Percentiles rank a stretch among this genome's conserved stretches.
Conservation (phyloP, 2,797 vertebrate genomes). For the Leptatherina wallacei region DNA sequence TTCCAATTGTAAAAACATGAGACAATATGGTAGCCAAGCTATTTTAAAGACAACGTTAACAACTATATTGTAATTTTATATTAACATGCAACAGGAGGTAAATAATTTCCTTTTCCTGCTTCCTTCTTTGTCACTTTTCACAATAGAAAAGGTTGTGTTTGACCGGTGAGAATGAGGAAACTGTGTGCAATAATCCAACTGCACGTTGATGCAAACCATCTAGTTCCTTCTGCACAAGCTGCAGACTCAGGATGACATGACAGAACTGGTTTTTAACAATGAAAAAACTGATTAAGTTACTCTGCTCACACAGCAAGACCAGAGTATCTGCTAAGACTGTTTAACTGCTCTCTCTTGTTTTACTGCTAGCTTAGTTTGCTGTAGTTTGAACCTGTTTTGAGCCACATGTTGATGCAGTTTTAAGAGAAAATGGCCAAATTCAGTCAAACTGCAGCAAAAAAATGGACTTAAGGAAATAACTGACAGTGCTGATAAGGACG, state of each 20-base stretch:
- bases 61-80: background rate
- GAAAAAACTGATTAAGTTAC: background rate
- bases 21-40: background rate
- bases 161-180: conserved; percentile 57
- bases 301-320: background rate
- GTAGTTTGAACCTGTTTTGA: background rate
- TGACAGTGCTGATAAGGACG: background rate
- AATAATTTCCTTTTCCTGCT: background rate
- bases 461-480: background rate
- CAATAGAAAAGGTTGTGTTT: conserved; percentile 16
- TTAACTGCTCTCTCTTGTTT: background rate
- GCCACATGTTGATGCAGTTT: background rate
- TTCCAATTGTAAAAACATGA: background rate
- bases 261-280: conserved; percentile 57
- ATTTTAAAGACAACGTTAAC: background rate
- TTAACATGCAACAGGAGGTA: background rate
- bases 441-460: too few relatives aligned
- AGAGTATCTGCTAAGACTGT: background rate
- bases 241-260: conserved; percentile 80
- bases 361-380: background rate
- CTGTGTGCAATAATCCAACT: conserved; percentile 22
- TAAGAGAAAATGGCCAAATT: too few relatives aligned
- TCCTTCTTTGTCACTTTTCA: conserved; percentile 22
- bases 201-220: conserved; percentile 43
- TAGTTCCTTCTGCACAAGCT: conserved; percentile 44